Conservation (phyloP, 2,797 vertebrate species). For the Staurois parvus region DNA sequence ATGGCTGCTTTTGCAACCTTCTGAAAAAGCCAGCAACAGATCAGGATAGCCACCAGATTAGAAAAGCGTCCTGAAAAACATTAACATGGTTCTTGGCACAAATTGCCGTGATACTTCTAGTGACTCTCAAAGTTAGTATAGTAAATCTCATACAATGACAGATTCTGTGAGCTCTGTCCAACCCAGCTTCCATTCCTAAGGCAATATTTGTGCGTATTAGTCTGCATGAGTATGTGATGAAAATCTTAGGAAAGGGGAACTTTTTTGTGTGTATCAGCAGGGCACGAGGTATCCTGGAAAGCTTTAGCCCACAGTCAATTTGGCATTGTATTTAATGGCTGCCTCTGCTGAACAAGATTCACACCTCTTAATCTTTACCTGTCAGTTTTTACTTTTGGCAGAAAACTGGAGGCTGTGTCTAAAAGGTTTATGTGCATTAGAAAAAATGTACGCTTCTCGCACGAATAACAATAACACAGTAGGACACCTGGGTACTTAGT, state of each 20-base stretch:
- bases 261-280: not conserved
- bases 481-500: not conserved
- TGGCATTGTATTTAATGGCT: constrained; percentile 6
- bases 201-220: not conserved
- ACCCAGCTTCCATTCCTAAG: not conserved
- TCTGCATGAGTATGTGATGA: not conserved
- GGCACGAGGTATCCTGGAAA: not conserved
- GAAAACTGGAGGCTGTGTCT: constrained; percentile 12
- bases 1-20: too few relatives aligned
- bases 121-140: not conserved
- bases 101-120: not conserved
- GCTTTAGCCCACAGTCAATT: constrained; percentile 8
- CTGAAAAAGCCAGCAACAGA: too few relatives aligned
- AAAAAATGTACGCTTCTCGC: not conserved
- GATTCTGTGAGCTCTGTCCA: not conserved
- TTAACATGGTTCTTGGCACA: too few relatives aligned
- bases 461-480: constrained; percentile 20
- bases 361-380: constrained; percentile 27
- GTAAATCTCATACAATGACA: not conserved
- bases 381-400: constrained; percentile 16
- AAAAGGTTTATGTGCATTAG: not conserved
- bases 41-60: too few relatives aligned
- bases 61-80: too few relatives aligned
- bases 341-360: constrained; percentile 13
- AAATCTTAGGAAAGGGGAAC: not conserved